A percentile compares a stretch with the other conserved stretches of the same genome.
These are phyloP conservation scores for Ceratitis capitata DNA, from an alignment of 1,140 invertebrate genomes.

Conservation along the genomic window DNA sequence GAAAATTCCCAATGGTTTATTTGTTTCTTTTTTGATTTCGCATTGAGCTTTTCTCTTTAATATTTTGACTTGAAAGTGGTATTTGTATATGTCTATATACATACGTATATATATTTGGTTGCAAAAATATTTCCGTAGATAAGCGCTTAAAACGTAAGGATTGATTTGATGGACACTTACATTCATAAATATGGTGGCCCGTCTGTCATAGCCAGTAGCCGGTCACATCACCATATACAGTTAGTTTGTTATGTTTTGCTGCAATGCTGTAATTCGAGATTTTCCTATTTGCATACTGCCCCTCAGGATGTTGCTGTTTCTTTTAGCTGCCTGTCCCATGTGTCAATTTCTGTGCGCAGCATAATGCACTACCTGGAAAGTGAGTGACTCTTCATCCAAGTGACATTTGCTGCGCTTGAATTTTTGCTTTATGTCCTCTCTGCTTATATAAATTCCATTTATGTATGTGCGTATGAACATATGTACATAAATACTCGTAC, in stretches of 20 bases:
- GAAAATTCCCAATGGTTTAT: too few relatives aligned
- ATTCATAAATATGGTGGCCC: background rate
- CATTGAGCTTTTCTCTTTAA: too few relatives aligned
- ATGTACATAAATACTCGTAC: background rate
- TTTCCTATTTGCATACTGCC: background rate
- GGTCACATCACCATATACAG: background rate
- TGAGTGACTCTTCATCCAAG: background rate
- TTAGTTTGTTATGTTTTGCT: constrained; percentile 23
- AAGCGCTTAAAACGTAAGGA: constrained; percentile 11
- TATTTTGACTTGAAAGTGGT: too few relatives aligned
- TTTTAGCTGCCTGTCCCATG: background rate
- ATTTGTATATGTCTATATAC: background rate
- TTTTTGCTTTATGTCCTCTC: too few relatives aligned
- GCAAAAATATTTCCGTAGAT: background rate
- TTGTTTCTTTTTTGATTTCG: too few relatives aligned
- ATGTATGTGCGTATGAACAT: background rate
- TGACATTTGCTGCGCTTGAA: background rate
- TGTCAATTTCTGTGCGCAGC: background rate
- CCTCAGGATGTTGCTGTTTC: background rate
- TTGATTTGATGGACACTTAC: background rate
- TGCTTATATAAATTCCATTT: too few relatives aligned
- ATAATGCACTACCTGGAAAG: background rate
- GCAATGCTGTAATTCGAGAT: background rate
- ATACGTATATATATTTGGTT: background rate
- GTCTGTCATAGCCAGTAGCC: background rate